Evolutionary conservation across 2,888 invertebrate species (phyloP).

Genomic region (Oxycera nigricornis): DNA sequence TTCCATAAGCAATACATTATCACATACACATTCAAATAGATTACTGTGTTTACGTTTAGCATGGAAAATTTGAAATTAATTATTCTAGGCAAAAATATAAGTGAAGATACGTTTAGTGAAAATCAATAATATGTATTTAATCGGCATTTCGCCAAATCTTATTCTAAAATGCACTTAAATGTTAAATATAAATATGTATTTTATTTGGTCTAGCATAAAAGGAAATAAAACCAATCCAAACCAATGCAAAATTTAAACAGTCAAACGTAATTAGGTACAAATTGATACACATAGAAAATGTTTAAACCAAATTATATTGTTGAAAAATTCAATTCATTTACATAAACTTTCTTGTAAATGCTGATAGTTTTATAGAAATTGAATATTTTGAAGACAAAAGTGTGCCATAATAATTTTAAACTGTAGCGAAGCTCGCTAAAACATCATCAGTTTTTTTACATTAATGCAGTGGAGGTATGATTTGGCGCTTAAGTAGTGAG

Average conservation of each 20-base stretch:
- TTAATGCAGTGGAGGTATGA: too few relatives aligned
- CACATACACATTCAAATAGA: slow-evolving; percentile 30
- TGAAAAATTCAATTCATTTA: neutral
- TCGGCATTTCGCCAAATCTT: neutral
- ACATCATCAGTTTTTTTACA: too few relatives aligned
- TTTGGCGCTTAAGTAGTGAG: too few relatives aligned
- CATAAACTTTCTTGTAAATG: too few relatives aligned
- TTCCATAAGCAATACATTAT: slow-evolving; percentile 32
- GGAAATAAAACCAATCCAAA: neutral
- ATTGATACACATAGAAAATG: neutral
- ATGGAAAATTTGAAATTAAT: neutral
- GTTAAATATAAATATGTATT: neutral
- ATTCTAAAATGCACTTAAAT: neutral
- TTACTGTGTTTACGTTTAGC: slow-evolving; percentile 22
- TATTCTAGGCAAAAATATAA: neutral
- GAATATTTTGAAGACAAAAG: too few relatives aligned
- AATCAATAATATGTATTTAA: neutral
- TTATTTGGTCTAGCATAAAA: neutral
- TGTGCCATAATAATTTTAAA: too few relatives aligned
- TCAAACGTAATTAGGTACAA: neutral
- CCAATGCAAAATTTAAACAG: neutral
- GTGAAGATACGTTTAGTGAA: neutral
- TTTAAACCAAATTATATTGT: neutral
- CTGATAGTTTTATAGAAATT: too few relatives aligned
- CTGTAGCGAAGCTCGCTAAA: too few relatives aligned